Evolutionary conservation across 2,888 invertebrate genomes (phyloP).

Genomic region (Ormyrus pomaceus): DNA sequence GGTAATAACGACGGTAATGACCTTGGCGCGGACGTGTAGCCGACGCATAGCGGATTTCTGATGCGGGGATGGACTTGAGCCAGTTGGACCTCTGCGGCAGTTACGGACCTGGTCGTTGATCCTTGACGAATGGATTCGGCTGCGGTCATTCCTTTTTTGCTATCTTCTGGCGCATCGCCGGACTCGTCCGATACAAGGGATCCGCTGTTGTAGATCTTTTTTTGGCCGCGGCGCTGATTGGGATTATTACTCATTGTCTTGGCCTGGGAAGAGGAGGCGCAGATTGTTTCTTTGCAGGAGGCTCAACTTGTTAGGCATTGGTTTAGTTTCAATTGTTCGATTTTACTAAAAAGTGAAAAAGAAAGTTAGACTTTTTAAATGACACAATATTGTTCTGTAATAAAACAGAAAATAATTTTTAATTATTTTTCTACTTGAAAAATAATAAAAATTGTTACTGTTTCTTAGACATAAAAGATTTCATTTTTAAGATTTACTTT

Average conservation of each 20-base stretch:
- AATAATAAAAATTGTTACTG: too few relatives aligned
- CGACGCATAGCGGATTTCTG: constrained; percentile 31
- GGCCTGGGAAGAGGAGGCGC: neutral
- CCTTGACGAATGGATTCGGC: constrained; percentile 17
- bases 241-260: neutral
- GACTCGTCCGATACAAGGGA: too few relatives aligned
- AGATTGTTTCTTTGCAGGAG: too few relatives aligned
- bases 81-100: constrained; percentile 9
- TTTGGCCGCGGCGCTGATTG: neutral
- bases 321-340: neutral
- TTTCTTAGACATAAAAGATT: too few relatives aligned
- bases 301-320: neutral
- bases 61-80: constrained; percentile 22
- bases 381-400: too few relatives aligned
- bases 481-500: too few relatives aligned
- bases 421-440: too few relatives aligned
- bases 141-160: neutral
- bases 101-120: constrained; percentile 20
- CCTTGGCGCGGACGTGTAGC: neutral
- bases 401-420: too few relatives aligned
- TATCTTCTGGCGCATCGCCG: too few relatives aligned
- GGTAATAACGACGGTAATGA: constrained; percentile 13
- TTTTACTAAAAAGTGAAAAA: too few relatives aligned
- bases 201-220: neutral
- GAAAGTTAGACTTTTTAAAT: too few relatives aligned